Evolutionary conservation across 2,113 vertebrate species (phyloP), one percentile per base, ranked within the genome.

Genomic region (Pseudorhombus dupliciocellatus): DNA sequence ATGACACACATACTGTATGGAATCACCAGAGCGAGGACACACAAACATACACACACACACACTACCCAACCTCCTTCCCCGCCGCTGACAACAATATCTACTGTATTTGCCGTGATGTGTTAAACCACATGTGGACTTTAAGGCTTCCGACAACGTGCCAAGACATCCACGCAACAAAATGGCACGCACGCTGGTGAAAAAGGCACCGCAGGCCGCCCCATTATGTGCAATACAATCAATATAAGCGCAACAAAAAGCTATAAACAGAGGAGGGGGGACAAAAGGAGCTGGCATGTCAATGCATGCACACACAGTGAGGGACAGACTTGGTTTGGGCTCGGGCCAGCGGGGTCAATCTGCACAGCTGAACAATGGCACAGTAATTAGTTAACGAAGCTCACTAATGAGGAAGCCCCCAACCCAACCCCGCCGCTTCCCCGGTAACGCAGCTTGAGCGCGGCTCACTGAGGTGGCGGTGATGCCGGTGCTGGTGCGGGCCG

Each of bases 361-460:
- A 86, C 86, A 56, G 60, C 81, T 78, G 70, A 86, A 88, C 86
- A 88, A 88, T 83, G 62, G 84, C 75, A 81, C 79, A 55, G 80
- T 92, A 92, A 91, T 91, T 92, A 91, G 83, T 87, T 90, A 90
- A 89, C 79, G 81, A 89, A 88, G 87, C 75, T 64, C 67, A 68
- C 87, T 90, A 92, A 93, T 88, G 88, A 91, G 89, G 59, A 69
- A 61, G 5, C 14, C 24, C 46, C 40, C 21, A 30, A 65, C 81
- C 56, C 65, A 46, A 67, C 56, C 63, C 72, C 37, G 57, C 53
- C 63, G 62, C 66, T 55, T 55, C 71, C 73, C 75, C 75, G 40
- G 34, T 65, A 63, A 79, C 79, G 59, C 42, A 55, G 68, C 42
- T 54, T 66, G 56, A 69, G 67, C 12, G 21, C 21, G 58, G 72